Base-by-base conservation (phyloP, 2,113 vertebrate genomes). In the Nothoprocta perdicaria region DNA sequence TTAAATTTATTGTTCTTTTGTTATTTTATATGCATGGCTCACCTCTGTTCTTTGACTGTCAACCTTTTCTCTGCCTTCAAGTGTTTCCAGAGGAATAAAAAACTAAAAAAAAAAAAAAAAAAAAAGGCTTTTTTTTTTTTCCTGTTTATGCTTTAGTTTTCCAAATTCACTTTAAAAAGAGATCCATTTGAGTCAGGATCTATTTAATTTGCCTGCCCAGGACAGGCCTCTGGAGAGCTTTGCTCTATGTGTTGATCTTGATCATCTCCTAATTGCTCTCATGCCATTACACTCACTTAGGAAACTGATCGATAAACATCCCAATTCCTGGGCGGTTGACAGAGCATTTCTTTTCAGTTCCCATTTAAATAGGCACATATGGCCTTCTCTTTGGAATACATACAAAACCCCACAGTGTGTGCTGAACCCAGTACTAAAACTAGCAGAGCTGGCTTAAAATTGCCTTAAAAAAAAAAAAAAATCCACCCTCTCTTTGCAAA, bases 351-450 rank as follows among this genome's bases (percentile, higher is more conserved):
- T 91, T 95, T 90, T 92, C 46, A 57, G 43, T 83, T 92, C 50
- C 69, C 31, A 18, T 76, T 93, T 84, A 92, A 94, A 93, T 67
- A 81, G 0, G 0, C 72, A 60, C 41, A 77, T 80, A 57, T 72
- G 63, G 76, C 82, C 58, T 83, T 91, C 67, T 88, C 38, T 79
- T 57, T 67, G 75, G 72, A 80, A 14, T 52, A 72, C 78, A 52
- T 68, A 94, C 79, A 94, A 93, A 96, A 86, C 60, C 24, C 72
- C 66, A 50, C 58, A 88, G 82, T 92, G 80, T 90, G 50, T 3
- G 2, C 60, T 82, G n/a, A 22, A 31, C 52, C 4, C 26, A 33
- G 21, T 40, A 63, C 89, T 91, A 80, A 92, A 92, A 71, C 72
- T 45, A 85, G 79, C 79, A 87, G 33, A 40, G 13, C 21, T 93